These are phyloP conservation scores for Thalpophila matura DNA, from an alignment of 2,888 invertebrate genomes.

Conservation along the genomic window DNA sequence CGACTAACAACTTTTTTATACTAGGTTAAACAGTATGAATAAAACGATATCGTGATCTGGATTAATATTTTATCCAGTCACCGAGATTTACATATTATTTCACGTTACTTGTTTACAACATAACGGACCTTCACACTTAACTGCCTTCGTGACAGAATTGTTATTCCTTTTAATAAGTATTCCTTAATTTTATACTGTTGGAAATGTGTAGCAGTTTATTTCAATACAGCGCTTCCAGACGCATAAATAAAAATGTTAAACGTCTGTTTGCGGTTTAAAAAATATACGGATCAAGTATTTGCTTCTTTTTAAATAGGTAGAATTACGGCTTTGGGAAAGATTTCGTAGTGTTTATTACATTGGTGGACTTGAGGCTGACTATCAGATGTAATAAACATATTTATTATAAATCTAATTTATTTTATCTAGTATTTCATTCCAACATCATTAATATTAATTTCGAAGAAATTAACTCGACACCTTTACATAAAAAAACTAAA, in stretches of 20 bases:
- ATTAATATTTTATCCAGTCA: slow-evolving; percentile 31
- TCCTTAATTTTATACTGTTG: slow-evolving; percentile 32
- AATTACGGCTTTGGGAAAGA: slow-evolving; percentile 15
- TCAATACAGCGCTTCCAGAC: slow-evolving; percentile 46
- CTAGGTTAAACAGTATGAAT: slow-evolving; percentile 51
- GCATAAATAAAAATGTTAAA: slow-evolving; percentile 51
- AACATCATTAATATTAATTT: slow-evolving; percentile 9
- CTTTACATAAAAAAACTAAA: background rate
- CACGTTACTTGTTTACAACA: slow-evolving; percentile 36
- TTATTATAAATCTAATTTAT: background rate
- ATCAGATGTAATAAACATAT: background rate
- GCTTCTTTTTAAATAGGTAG: slow-evolving; percentile 45
- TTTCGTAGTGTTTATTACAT: slow-evolving; percentile 16
- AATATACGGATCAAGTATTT: slow-evolving; percentile 40
- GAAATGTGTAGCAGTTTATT: slow-evolving; percentile 37
- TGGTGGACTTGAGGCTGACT: slow-evolving; percentile 2
- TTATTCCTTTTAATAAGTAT: slow-evolving; percentile 37
- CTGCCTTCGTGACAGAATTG: slow-evolving; percentile 35
- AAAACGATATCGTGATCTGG: slow-evolving; percentile 48
- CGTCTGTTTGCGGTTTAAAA: slow-evolving; percentile 51
- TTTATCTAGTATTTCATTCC: background rate
- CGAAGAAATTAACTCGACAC: background rate
- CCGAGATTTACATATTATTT: slow-evolving; percentile 45
- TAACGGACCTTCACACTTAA: slow-evolving; percentile 43
- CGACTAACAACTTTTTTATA: slow-evolving; percentile 48